A percentile compares a stretch with the other conserved stretches of the same genome.
phyloP scores from a whole-genome alignment of 2,888 invertebrate species.

The Schrankia costaestrigalis region DNA sequence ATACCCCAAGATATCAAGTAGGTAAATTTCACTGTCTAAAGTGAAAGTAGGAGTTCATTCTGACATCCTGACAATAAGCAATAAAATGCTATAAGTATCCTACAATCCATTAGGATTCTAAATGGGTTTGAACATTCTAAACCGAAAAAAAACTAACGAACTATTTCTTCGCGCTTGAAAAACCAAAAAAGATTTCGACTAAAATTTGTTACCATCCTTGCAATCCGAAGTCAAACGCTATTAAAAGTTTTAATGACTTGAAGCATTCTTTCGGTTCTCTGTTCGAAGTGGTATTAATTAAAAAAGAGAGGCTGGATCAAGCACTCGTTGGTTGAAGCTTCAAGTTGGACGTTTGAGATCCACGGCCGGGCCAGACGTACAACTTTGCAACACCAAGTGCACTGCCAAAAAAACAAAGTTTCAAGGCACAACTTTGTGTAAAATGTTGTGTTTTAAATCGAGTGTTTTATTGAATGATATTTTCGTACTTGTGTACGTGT shows the following conservation, averaged over 20 bases:
- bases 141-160: too few relatives aligned
- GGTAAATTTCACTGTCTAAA: too few relatives aligned
- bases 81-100: too few relatives aligned
- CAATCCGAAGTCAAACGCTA: conserved; percentile 70
- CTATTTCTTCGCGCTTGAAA: conserved; percentile 43
- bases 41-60: too few relatives aligned
- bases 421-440: conserved; percentile 29
- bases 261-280: conserved; percentile 73
- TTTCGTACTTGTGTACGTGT: too few relatives aligned
- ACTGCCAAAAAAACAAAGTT: conserved; percentile 46
- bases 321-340: conserved; percentile 41
- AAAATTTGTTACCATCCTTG: conserved; percentile 67
- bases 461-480: conserved; percentile 28
- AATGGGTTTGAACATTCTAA: too few relatives aligned
- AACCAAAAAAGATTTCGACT: conserved; percentile 57
- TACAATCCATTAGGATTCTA: too few relatives aligned
- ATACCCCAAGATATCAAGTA: too few relatives aligned
- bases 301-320: conserved; percentile 71
- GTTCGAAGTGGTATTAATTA: conserved; percentile 80
- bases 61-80: too few relatives aligned
- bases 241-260: conserved; percentile 80
- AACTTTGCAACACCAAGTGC: conserved; percentile 25
- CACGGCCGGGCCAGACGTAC: conserved; percentile 35
- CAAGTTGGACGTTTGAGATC: conserved; percentile 40
- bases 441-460: conserved; percentile 34